Conservation (phyloP, 2,888 invertebrate species). For the Myathropa florea region DNA sequence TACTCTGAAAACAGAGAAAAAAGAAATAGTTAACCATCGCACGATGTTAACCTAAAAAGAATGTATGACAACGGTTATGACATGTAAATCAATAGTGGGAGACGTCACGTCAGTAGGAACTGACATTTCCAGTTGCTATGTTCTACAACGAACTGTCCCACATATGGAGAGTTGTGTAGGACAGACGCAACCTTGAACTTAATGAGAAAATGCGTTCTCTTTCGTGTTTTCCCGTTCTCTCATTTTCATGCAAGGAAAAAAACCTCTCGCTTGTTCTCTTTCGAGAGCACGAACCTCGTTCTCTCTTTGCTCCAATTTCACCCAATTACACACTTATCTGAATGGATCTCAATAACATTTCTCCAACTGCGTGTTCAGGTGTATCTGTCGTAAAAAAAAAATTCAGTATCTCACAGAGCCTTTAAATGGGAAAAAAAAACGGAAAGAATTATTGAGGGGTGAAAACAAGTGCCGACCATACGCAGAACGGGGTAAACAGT, state of each 20-base stretch:
- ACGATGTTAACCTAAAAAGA: not conserved
- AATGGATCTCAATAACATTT: not conserved
- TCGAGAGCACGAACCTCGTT: not conserved
- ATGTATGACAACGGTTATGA: not conserved
- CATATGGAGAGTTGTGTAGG: not conserved
- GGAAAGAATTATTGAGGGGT: not conserved
- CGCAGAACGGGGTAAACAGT: not conserved
- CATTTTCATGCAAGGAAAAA: not conserved
- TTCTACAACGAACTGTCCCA: not conserved
- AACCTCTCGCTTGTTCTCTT: not conserved
- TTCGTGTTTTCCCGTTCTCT: not conserved
- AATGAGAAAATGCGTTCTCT: conserved; percentile 1
- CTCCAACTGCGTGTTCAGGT: not conserved
- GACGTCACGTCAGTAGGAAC: not conserved
- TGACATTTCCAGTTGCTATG: not conserved
- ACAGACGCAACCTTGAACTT: not conserved
- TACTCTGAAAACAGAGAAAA: not conserved
- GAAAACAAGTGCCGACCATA: not conserved
- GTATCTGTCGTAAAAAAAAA: not conserved
- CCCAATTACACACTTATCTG: not conserved
- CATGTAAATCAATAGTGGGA: not conserved
- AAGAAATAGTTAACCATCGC: not conserved
- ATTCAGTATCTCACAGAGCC: not conserved
- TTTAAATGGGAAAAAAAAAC: not conserved
- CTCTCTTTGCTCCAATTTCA: not conserved